phyloP scores from a whole-genome alignment of 2,888 invertebrate species.

The Apotomis turbidana region DNA sequence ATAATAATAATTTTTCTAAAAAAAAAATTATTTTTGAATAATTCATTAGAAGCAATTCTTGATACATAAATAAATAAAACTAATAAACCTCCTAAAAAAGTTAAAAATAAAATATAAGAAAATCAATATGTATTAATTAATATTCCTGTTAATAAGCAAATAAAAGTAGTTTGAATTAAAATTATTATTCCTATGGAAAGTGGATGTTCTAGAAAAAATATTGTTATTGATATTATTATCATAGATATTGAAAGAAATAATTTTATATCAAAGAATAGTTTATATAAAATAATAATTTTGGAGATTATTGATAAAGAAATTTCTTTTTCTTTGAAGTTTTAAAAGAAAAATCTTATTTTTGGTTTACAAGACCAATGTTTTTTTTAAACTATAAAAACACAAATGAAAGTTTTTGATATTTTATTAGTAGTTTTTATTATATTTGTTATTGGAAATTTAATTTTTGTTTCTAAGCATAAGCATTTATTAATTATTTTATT shows the following conservation, averaged over 20 bases:
- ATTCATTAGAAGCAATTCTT: constrained; percentile 85
- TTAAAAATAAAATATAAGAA: constrained; percentile 85
- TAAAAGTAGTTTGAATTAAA: constrained; percentile 79
- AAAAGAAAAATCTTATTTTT: constrained; percentile 83
- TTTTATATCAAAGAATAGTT: constrained; percentile 85
- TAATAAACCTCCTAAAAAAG: constrained; percentile 86
- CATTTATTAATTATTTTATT: constrained; percentile 85
- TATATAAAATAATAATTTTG: constrained; percentile 88
- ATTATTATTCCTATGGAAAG: constrained; percentile 82
- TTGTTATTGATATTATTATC: constrained; percentile 60
- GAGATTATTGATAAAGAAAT: constrained; percentile 85
- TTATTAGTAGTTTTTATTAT: constrained; percentile 73
- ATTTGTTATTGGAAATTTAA: constrained; percentile 77
- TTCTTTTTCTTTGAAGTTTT: constrained; percentile 85
- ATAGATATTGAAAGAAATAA: constrained; percentile 45
- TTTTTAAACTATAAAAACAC: constrained; percentile 86
- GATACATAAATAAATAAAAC: constrained; percentile 87
- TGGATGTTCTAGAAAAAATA: constrained; percentile 73
- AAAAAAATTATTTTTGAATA: constrained; percentile 66
- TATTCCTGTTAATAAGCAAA: constrained; percentile 74
- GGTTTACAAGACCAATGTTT: constrained; percentile 88
- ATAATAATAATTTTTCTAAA: constrained; percentile 56
- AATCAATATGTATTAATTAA: constrained; percentile 82
- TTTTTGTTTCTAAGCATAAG: constrained; percentile 82
- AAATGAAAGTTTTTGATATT: constrained; percentile 76